Evolutionary conservation across 2,888 invertebrate species (phyloP), one percentile per base, ranked within the genome.

Genomic region (Drosophila setosimentum): DNA sequence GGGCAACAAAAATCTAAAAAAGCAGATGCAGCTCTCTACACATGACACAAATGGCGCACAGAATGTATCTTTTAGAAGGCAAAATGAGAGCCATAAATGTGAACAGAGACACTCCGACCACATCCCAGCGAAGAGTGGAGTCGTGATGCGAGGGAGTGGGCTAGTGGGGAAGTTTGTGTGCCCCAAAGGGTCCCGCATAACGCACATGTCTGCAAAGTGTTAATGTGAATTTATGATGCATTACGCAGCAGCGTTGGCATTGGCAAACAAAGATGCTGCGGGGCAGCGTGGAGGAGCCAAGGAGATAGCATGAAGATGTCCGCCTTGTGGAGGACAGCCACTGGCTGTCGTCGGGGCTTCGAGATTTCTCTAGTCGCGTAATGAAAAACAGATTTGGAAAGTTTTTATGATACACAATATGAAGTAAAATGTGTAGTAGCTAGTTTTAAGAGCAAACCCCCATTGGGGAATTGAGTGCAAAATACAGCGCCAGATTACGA

Each of bases 151-250:
- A 5, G 37, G 35, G 45, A 21, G 51, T 30, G 60, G 50, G n/a
- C 27, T 32, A 29, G 42, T 35, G 29, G 16, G 5, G 37, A 3
- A 53, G 60, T 45, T 37, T 59, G 64, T 27, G 21, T 48, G 68
- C 68, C 78, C 78, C 89, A 70, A 62, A 73, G 73, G 88, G 69
- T 40, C 63, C 65, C 73, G 69, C 61, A 70, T 82, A 79, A 85
- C 80, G 73, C 89, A 90, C 89, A 90, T 86, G 86, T 86, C 90
- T 90, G 90, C 89, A 87, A 74, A 89, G 90, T 87, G 86, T 87
- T 90, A 87, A 87, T 87, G 86, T 86, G 89, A 90, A 86, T 86
- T 86, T 86, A 86, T 86, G 86, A 90, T 90, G 90, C 86, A 86
- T 86, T 86, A 90, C 89, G 86, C 78, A 70, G 58, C 68, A 77